Evolutionary conservation across 2,797 vertebrate genomes (phyloP).

Genomic region (Sitta carolinensis): DNA sequence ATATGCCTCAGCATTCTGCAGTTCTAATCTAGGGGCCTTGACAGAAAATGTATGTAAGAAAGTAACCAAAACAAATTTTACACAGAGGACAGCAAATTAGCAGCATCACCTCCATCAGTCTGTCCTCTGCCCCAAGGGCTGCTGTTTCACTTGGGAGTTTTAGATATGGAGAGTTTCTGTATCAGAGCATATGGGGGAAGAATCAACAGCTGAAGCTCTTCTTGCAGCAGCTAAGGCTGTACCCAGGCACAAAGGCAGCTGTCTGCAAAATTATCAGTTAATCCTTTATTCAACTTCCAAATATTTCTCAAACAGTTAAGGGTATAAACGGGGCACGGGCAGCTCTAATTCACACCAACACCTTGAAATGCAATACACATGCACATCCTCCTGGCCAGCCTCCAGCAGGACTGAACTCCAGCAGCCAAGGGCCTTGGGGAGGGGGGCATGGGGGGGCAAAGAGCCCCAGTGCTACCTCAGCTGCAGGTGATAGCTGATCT

Average conservation of each 20-base stretch:
- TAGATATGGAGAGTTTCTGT: background rate
- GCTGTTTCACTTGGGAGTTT: background rate
- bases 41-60: background rate
- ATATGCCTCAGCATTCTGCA: background rate
- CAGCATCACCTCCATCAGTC: background rate
- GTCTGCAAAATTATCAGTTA: slow-evolving; percentile 45
- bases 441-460: background rate
- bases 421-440: background rate
- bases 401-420: background rate
- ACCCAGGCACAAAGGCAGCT: background rate
- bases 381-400: background rate
- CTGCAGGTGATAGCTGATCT: background rate
- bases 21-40: background rate
- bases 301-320: slow-evolving; percentile 34
- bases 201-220: background rate
- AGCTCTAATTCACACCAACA: background rate
- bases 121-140: background rate
- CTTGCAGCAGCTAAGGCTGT: background rate
- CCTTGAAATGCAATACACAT: background rate
- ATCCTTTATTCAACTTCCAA: slow-evolving; percentile 45
- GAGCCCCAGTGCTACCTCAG: background rate
- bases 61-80: background rate
- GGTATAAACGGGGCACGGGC: background rate
- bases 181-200: background rate
- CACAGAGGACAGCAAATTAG: background rate